Conservation (phyloP, 2,113 vertebrate species). For the Camelus dromedarius region DNA sequence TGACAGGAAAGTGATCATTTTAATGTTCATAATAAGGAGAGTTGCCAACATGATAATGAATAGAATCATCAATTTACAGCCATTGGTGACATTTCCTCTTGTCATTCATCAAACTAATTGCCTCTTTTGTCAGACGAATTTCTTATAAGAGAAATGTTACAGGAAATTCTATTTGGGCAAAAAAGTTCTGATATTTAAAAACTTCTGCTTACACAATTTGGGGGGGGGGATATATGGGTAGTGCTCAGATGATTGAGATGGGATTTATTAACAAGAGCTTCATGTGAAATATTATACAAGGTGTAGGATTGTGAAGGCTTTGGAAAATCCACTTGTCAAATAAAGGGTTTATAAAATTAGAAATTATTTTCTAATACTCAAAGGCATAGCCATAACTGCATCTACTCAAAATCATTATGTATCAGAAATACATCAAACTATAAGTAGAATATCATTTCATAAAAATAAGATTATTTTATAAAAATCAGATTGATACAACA, state of each 20-base stretch:
- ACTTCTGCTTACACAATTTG: not conserved
- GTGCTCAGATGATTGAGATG: not conserved
- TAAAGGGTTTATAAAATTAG: not conserved
- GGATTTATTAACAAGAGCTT: not conserved
- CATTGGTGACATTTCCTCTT: constrained; percentile 77
- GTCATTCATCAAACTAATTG: constrained; percentile 80
- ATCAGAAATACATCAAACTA: not conserved
- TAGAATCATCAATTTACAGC: constrained; percentile 78
- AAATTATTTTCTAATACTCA: not conserved
- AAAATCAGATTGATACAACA: not conserved
- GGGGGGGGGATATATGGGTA: not conserved
- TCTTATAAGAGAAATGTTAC: constrained; percentile 68
- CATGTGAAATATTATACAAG: not conserved
- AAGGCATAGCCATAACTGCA: not conserved
- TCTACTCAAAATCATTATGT: not conserved
- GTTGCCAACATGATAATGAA: constrained; percentile 80
- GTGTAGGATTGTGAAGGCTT: not conserved
- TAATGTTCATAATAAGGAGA: constrained; percentile 79
- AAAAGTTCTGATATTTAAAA: constrained; percentile 51
- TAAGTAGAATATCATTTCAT: not conserved
- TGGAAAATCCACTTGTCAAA: not conserved
- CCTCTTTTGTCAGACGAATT: constrained; percentile 80
- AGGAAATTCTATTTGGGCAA: constrained; percentile 67
- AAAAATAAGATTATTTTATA: not conserved
- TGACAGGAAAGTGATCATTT: constrained; percentile 80